Evolutionary conservation across 2,113 vertebrate genomes (phyloP), one percentile per base, ranked within the genome.

Genomic region (Rhea americana): DNA sequence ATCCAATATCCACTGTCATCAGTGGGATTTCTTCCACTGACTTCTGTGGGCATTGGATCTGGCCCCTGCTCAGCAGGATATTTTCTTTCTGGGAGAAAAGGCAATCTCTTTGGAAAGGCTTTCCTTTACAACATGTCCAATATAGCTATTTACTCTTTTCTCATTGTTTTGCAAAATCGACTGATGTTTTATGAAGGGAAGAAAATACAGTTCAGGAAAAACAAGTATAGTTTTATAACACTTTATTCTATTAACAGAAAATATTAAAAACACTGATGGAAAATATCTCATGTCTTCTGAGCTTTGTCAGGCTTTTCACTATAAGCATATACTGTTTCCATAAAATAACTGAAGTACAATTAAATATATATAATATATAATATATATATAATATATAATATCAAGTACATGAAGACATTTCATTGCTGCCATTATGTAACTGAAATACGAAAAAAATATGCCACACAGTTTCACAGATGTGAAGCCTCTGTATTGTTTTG

Each of bases 81-180:
- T 26, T 51, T 93, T 87, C 80, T 82, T 93, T 95, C 96, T 93
- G 95, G 94, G 93, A 96, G 87, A 72, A 97, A 95, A 85, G 94
- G 82, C 77, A 53, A 93, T 84, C 62, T 90, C 92, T 95, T 88
- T 96, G 94, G 93, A 96, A 97, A 97, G 92, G 82, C 96, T 96
- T 96, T 95, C 82, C 32, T 96, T 96, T 93, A 95, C 73, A 94
- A 79, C 94, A 70, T 25, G 55, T 87, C 82, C 89, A 93, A 43
- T 26, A 68, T 51, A 50, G 79, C 79, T 89, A 68, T 94, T 93
- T 89, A 78, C 43, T 78, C 75, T 77, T 82, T 84, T 67, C 58
- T 83, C 0, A 1, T 80, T 93, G 56, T 94, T 93, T 84, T 87
- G 62, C 22, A 94, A 94, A 95, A 90, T 50, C 41, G 43, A 82